Percentiles rank a stretch among this genome's conserved stretches.
Conservation (phyloP, 2,797 vertebrate species). For the Microcaecilia unicolor region DNA sequence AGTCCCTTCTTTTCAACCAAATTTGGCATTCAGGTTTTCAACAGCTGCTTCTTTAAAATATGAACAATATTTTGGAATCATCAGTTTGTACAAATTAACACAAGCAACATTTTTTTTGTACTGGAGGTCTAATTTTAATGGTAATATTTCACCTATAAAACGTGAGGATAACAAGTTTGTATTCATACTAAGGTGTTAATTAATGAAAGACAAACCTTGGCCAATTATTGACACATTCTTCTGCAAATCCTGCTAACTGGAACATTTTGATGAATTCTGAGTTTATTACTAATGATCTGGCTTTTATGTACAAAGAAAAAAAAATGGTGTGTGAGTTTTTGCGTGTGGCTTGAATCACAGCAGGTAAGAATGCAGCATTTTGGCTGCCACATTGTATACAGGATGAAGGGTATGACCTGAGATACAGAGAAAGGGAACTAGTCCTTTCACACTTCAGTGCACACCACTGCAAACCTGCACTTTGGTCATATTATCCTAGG, state of each 20-base stretch:
- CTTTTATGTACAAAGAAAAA: slow-evolving; percentile 38
- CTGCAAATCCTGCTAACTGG: slow-evolving; percentile 63
- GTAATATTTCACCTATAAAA: slow-evolving; percentile 67
- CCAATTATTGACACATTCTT: slow-evolving; percentile 62
- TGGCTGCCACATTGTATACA: slow-evolving; percentile 46
- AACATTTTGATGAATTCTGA: slow-evolving; percentile 62
- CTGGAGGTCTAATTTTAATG: slow-evolving; percentile 49
- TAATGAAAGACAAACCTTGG: slow-evolving; percentile 75
- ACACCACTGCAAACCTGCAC: slow-evolving; percentile 61
- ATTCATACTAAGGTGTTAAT: slow-evolving; percentile 81
- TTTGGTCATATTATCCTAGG: slow-evolving; percentile 42
- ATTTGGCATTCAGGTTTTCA: slow-evolving; percentile 3
- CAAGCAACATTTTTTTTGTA: slow-evolving; percentile 26
- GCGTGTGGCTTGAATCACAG: slow-evolving; percentile 65
- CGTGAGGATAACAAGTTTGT: slow-evolving; percentile 63
- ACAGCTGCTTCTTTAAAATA: slow-evolving; percentile 11
- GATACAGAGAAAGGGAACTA: slow-evolving; percentile 32
- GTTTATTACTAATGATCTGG: slow-evolving; percentile 54
- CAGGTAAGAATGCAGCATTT: slow-evolving; percentile 62
- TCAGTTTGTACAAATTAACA: slow-evolving; percentile 32
- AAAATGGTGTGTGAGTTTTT: too few relatives aligned
- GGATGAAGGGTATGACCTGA: slow-evolving; percentile 31
- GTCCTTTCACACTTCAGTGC: slow-evolving; percentile 59
- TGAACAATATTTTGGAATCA: slow-evolving; percentile 28
- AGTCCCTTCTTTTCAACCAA: too few relatives aligned